These are phyloP conservation scores for Leucophenga varia DNA, from an alignment of 1,140 invertebrate species.

Conservation along the genomic window DNA sequence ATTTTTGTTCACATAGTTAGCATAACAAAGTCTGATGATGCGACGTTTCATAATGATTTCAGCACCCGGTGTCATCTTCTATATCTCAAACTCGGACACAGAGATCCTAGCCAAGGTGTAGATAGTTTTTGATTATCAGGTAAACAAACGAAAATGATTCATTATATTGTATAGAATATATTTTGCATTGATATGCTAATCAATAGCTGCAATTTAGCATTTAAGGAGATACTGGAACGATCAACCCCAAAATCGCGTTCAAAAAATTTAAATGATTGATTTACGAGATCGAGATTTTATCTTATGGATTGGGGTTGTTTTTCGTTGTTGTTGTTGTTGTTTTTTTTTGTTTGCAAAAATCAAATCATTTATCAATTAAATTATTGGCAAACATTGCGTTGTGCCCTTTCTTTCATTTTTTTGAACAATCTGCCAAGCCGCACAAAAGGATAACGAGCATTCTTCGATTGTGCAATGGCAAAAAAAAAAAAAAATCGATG, in stretches of 20 bases:
- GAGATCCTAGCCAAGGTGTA: constrained; percentile 29
- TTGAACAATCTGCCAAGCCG: no score
- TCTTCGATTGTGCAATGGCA: no score
- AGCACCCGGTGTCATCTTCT: constrained; percentile 46
- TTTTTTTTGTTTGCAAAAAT: no score
- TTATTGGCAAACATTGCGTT: constrained; percentile 55
- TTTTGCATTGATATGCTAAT: constrained; percentile 47
- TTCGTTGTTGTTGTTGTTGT: no score
- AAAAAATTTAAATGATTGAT: background rate
- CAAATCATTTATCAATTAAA: constrained; percentile 56
- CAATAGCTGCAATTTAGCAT: no score
- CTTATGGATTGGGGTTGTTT: constrained; percentile 5
- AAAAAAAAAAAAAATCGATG: no score
- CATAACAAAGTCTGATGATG: constrained; percentile 51
- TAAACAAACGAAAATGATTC: constrained; percentile 23
- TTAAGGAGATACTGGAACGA: no score
- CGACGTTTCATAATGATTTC: constrained; percentile 44
- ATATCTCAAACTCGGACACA: constrained; percentile 17
- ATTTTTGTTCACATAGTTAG: constrained; percentile 50
- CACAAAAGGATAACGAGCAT: no score
- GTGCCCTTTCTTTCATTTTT: no score
- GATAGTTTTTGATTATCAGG: constrained; percentile 17
- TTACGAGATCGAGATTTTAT: background rate
- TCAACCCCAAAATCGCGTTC: constrained; percentile 1
- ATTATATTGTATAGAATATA: constrained; percentile 43